Evolutionary conservation across 2,797 vertebrate species (phyloP), one percentile per base, ranked within the genome.

Genomic region (Enteromius afrohamiltoni): DNA sequence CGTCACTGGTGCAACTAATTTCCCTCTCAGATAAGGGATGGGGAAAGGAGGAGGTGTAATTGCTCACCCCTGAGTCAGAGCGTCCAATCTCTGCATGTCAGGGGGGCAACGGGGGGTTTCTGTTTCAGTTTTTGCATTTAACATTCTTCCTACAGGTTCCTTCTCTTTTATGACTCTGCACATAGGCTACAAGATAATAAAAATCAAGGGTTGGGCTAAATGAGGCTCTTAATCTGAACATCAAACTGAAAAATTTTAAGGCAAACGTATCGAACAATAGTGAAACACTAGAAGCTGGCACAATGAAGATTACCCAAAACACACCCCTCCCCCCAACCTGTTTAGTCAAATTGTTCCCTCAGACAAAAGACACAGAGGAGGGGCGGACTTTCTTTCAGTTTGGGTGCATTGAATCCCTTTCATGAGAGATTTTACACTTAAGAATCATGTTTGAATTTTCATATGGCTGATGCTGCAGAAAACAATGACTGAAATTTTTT

Each of bases 1-100:
- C 49, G 85, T 81, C 83, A 85, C 60, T 64, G 80, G 47, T 82
- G 81, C 85, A 45, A 88, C 71, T 88, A 86, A 87, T 83, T 77
- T 79, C 86, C 76, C 80, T 77, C 67, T 88, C 85, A 65, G 73
- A 68, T 83, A 85, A 77, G 65, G 31, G 83, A 79, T 78, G 55
- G 67, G 45, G 42, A 58, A 62, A 65, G 47, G 49, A 37, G 55
- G 14, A 74, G 21, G 49, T 47, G 67, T 82, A 76, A 75, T 74
- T n/a, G 62, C 82, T 77, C 81, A 69, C 77, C 78, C 77, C 69
- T 86, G 87, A 86, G 77, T 85, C 86, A 86, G 73, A 86, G 53
- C 47, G 64, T 83, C 53, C 73, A 77, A 76, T 76, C 80, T 77
- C 81, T 58, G 73, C 73, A 67, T 77, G 81, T 76, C 62, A 83